A percentile compares a stretch with the other conserved stretches of the same genome.
Conservation (phyloP, 1,140 invertebrate genomes). For the Myzus persicae region DNA sequence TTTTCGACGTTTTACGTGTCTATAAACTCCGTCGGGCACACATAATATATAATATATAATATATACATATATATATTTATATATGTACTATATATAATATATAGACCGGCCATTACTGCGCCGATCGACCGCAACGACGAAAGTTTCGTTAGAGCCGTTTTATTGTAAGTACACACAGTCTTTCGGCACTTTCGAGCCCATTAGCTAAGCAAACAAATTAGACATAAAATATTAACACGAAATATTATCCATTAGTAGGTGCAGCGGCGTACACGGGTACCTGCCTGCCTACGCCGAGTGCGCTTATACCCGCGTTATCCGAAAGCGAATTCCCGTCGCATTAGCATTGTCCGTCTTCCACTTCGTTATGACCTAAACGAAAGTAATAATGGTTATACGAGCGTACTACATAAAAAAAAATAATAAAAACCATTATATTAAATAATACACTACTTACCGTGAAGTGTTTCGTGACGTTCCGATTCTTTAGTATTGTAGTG, state of each 20-base stretch:
- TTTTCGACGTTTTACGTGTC: constrained; percentile 1
- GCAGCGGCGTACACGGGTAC: background rate
- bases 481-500: background rate
- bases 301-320: background rate
- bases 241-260: constrained; percentile 29
- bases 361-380: constrained; percentile 14
- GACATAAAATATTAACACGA: background rate
- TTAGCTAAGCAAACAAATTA: constrained; percentile 25
- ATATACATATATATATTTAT: background rate
- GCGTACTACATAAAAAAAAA: background rate
- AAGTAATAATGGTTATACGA: constrained; percentile 1
- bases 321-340: constrained; percentile 11
- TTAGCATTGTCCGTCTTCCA: constrained; percentile 8
- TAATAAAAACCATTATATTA: background rate
- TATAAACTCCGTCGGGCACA: background rate
- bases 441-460: background rate
- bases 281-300: background rate
- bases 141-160: background rate
- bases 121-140: background rate
- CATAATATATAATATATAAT: background rate
- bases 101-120: background rate
- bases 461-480: background rate
- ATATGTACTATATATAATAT: background rate
- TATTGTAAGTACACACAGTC: background rate
- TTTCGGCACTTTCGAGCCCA: constrained; percentile 4